phyloP scores from a whole-genome alignment of 2,113 vertebrate genomes.

The Astatotilapia flaviijosephi region DNA sequence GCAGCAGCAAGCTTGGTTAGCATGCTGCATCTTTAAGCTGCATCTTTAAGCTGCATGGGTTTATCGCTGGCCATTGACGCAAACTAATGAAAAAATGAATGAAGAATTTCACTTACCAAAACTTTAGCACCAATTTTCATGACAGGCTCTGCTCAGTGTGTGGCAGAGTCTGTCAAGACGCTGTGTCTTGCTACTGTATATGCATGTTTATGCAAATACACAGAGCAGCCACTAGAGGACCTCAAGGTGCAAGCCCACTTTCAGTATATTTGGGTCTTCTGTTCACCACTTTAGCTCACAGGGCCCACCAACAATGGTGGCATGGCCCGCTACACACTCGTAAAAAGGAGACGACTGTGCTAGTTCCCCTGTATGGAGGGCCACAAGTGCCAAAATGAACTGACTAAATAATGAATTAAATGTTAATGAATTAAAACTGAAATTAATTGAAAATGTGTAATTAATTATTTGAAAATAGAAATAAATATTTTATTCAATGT shows the following conservation, averaged over 20 bases:
- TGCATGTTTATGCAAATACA: not conserved
- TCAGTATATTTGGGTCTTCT: not conserved
- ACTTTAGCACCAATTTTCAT: not conserved
- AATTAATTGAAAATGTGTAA: not conserved
- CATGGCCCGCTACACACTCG: not conserved
- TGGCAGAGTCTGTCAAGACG: not conserved
- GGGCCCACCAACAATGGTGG: not conserved
- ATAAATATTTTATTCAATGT: not conserved
- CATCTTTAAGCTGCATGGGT: not conserved
- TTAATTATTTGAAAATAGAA: not conserved
- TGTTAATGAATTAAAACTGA: not conserved
- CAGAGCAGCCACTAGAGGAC: not conserved
- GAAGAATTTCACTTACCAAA: not conserved
- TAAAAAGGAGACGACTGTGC: not conserved
- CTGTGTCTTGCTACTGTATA: not conserved
- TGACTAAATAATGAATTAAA: not conserved
- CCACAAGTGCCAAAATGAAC: not conserved
- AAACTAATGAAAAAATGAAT: not conserved
- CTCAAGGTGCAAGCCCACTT: not conserved
- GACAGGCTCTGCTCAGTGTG: not conserved
- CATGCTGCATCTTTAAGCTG: not conserved
- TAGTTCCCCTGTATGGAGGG: not conserved
- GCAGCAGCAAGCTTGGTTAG: not conserved
- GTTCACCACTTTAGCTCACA: not conserved
- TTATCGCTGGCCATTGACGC: not conserved